These are phyloP conservation scores for Aplysina aerophoba DNA, from an alignment of 37 sponge, comb jelly and placozoan genomes.

Conservation along the genomic window DNA sequence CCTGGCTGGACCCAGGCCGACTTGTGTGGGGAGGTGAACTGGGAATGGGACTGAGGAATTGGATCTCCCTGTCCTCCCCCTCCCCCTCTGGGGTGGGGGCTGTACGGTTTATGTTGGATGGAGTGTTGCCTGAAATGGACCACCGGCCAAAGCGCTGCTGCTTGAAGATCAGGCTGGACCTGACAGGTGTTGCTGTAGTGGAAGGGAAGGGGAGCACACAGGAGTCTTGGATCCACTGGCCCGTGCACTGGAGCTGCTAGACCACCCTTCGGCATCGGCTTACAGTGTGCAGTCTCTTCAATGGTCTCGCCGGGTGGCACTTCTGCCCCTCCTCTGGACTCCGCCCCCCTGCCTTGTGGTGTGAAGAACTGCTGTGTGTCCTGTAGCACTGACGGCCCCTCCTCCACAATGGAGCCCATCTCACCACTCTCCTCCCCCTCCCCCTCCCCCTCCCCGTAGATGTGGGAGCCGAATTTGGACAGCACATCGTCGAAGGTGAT, in stretches of 20 bases:
- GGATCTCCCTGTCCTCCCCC: not conserved
- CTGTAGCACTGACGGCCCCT: not conserved
- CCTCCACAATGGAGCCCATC: not conserved
- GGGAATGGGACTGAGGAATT: slow-evolving; percentile 30
- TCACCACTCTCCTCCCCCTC: not conserved
- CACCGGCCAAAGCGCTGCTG: not conserved
- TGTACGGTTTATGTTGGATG: not conserved
- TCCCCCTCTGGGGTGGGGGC: not conserved
- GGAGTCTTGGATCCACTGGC: too few species aligned
- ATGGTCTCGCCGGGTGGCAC: too few species aligned
- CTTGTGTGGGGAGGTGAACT: not conserved
- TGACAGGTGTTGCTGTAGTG: slow-evolving; percentile 18
- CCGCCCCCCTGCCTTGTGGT: not conserved
- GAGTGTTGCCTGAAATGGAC: not conserved
- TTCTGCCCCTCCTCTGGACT: too few species aligned
- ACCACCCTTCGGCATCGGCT: too few species aligned
- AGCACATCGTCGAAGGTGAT: slow-evolving; percentile 9
- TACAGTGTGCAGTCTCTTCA: too few species aligned
- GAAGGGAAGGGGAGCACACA: too few species aligned
- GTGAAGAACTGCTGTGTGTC: slow-evolving; percentile 31
- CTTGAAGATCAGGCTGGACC: slow-evolving; percentile 15
- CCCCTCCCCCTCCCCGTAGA: not conserved
- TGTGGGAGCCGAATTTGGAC: slow-evolving; percentile 7
- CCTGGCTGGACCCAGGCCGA: not conserved
- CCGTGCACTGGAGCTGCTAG: too few species aligned